A percentile compares a stretch with the other conserved stretches of the same genome.
phyloP scores from a whole-genome alignment of 2,113 vertebrate species.

The Micronisus gabar region DNA sequence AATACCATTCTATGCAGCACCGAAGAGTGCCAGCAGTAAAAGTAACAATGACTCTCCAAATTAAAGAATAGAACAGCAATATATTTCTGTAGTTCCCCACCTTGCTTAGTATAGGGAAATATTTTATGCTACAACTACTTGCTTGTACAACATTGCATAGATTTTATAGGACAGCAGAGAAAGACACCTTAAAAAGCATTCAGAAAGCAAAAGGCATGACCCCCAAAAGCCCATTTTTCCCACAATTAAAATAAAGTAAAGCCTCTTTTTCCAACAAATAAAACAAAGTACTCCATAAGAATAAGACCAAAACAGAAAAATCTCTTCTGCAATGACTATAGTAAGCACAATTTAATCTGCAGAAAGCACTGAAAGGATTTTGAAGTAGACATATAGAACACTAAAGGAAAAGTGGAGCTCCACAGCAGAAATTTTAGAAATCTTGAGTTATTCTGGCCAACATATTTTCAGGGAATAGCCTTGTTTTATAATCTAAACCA shows the following conservation, averaged over 20 bases:
- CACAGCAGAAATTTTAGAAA: background rate
- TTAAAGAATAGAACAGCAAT: background rate
- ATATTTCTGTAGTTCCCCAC: background rate
- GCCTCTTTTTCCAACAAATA: background rate
- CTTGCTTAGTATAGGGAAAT: background rate
- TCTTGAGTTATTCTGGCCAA: background rate
- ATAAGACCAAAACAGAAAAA: background rate
- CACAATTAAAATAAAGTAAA: background rate
- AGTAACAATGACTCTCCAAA: background rate
- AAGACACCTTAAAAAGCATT: background rate
- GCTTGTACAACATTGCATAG: background rate
- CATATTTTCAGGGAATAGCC: background rate
- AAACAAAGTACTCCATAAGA: background rate
- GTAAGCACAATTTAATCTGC: background rate
- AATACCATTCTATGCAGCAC: background rate
- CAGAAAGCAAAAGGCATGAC: background rate
- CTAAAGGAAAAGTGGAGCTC: background rate
- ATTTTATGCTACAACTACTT: background rate
- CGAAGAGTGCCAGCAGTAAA: background rate
- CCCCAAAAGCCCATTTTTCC: background rate
- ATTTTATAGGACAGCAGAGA: background rate
- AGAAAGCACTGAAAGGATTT: background rate
- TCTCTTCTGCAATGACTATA: background rate
- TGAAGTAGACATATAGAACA: background rate
- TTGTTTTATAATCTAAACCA: background rate